Evolutionary conservation across 2,888 invertebrate genomes (phyloP).

Genomic region (Omphaloscelis lunosa): DNA sequence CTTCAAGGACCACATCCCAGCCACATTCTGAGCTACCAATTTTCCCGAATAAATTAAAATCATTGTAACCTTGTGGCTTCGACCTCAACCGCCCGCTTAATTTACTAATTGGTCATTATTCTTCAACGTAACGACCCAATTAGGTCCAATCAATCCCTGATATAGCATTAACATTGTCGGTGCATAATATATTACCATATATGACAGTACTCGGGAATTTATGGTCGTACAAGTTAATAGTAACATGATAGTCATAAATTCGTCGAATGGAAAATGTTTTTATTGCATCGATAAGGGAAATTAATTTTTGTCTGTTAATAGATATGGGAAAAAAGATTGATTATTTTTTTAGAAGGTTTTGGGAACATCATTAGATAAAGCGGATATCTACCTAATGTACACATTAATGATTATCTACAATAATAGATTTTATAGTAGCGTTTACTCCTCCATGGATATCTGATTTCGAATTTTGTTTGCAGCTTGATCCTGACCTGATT

Average conservation of each 20-base stretch:
- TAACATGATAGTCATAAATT: slow-evolving; percentile 74
- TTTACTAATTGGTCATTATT: slow-evolving; percentile 88
- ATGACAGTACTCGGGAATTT: slow-evolving; percentile 81
- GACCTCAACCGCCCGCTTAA: slow-evolving; percentile 81
- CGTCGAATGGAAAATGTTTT: slow-evolving; percentile 76
- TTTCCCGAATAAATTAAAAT: slow-evolving; percentile 75
- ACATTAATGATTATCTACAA: background rate
- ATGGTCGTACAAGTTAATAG: slow-evolving; percentile 74
- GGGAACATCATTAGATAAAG: slow-evolving; percentile 20
- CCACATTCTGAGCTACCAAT: slow-evolving; percentile 59
- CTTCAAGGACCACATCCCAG: slow-evolving; percentile 70
- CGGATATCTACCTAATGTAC: background rate
- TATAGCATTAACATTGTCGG: slow-evolving; percentile 82
- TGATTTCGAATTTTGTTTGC: background rate
- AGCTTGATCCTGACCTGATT: background rate
- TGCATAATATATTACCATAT: slow-evolving; percentile 79
- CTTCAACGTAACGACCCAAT: slow-evolving; percentile 86
- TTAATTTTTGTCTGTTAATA: slow-evolving; percentile 71
- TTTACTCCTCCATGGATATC: background rate
- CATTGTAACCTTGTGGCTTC: slow-evolving; percentile 76
- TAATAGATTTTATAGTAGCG: background rate
- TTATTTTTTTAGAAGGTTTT: slow-evolving; percentile 21
- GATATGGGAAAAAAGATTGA: slow-evolving; percentile 47
- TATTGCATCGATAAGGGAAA: slow-evolving; percentile 75
- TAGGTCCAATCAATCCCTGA: slow-evolving; percentile 87